A percentile compares a stretch with the other conserved stretches of the same genome.
Evolutionary conservation across 2,797 vertebrate species (phyloP).

Genomic region (Hydrocynus forskahlii): DNA sequence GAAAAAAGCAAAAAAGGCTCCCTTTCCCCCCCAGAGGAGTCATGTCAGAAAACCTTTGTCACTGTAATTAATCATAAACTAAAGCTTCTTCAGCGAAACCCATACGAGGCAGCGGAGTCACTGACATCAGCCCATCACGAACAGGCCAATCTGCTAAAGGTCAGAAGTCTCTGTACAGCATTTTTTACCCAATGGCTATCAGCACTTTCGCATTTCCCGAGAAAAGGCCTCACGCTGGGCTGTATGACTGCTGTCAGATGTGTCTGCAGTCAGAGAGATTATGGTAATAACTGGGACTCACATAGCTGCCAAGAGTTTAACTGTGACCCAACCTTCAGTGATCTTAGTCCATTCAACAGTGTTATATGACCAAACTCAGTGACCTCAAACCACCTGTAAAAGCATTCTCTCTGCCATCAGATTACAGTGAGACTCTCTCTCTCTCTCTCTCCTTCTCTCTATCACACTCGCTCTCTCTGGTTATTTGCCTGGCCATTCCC

Average conservation of each 20-base stretch:
- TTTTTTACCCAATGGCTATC: slow-evolving; percentile 10
- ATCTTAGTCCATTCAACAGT: background rate
- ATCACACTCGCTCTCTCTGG: background rate
- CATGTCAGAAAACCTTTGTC: slow-evolving; percentile 45
- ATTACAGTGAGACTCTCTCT: background rate
- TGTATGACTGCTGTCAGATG: background rate
- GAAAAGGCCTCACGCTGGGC: background rate
- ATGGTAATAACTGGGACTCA: background rate
- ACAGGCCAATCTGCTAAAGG: slow-evolving; percentile 31
- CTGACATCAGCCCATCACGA: slow-evolving; percentile 24
- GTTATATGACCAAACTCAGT: background rate
- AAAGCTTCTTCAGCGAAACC: slow-evolving; percentile 32
- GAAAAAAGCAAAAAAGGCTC: slow-evolving; percentile 37
- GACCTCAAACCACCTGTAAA: slow-evolving; percentile 16
- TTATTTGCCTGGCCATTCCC: background rate
- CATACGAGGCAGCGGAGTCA: background rate
- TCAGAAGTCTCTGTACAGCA: slow-evolving; percentile 1
- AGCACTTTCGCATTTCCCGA: slow-evolving; percentile 4
- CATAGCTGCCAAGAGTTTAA: background rate
- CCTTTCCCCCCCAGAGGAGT: slow-evolving; percentile 25
- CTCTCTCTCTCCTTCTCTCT: background rate
- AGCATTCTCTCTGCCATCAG: background rate
- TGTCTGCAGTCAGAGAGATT: background rate
- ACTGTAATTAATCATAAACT: slow-evolving; percentile 52
- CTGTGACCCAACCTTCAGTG: background rate